Evolutionary conservation across 2,888 invertebrate species (phyloP).

Genomic region (Nudaria mundana): DNA sequence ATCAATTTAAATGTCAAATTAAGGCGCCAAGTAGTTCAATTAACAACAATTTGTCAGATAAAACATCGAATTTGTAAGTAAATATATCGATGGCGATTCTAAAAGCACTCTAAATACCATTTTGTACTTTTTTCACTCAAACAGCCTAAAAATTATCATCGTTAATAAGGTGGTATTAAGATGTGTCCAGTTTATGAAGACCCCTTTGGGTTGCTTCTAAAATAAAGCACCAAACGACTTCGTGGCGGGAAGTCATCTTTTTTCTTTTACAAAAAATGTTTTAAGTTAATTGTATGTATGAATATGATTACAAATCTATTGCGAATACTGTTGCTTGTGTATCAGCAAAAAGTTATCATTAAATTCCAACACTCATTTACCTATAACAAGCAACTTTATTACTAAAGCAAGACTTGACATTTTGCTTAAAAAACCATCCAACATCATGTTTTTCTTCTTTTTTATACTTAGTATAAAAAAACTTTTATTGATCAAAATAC

Average conservation of each 20-base stretch:
- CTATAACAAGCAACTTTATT: no score
- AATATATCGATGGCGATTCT: conserved; percentile 72
- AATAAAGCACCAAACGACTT: not conserved
- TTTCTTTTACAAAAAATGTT: no score
- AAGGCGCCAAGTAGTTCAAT: conserved; percentile 29
- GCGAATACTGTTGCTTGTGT: no score
- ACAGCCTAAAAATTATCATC: conserved; percentile 72
- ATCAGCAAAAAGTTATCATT: no score
- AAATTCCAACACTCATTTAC: no score
- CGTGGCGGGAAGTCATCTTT: no score
- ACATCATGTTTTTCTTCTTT: no score
- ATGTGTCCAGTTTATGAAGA: conserved; percentile 36
- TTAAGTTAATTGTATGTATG: not conserved
- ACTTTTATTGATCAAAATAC: no score
- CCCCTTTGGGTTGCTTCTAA: conserved; percentile 20
- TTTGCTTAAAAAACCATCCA: no score
- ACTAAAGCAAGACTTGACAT: no score
- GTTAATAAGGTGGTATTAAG: conserved; percentile 61
- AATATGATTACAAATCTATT: no score
- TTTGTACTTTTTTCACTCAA: conserved; percentile 52
- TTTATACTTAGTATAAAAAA: no score
- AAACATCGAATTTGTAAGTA: conserved; percentile 58
- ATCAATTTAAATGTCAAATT: conserved; percentile 31
- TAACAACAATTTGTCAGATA: conserved; percentile 38
- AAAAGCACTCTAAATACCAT: conserved; percentile 74